Percentiles rank a stretch among this genome's conserved stretches.
These are phyloP conservation scores for Drosophila paramelanica DNA, from an alignment of 2,888 invertebrate genomes.

Conservation along the genomic window DNA sequence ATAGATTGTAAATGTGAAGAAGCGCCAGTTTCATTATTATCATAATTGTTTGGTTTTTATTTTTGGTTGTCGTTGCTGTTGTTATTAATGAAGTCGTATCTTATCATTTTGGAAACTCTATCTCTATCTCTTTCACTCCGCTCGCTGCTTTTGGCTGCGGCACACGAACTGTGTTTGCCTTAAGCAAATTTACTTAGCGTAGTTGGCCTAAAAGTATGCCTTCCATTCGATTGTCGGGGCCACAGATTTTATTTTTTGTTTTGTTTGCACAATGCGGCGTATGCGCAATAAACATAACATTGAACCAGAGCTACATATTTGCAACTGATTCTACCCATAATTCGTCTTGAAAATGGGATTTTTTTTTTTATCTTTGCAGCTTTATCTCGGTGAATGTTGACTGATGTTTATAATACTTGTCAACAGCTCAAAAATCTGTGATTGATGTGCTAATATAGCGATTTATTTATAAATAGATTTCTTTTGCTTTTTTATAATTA, in stretches of 20 bases:
- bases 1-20: constrained; percentile 19
- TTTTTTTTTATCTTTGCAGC: background rate
- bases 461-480: background rate
- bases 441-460: background rate
- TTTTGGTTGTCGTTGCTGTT: background rate
- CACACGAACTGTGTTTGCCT: constrained; percentile 41
- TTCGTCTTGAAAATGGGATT: background rate
- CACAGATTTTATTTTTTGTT: constrained; percentile 1
- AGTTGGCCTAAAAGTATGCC: constrained; percentile 73
- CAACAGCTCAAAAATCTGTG: background rate
- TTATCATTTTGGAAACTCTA: constrained; percentile 43
- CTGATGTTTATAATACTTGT: constrained; percentile 1
- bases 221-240: background rate
- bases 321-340: constrained; percentile 13
- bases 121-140: too few relatives aligned
- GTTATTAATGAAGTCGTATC: constrained; percentile 62
- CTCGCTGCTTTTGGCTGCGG: constrained; percentile 41
- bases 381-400: constrained; percentile 6
- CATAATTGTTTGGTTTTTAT: background rate
- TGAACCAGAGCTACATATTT: constrained; percentile 29
- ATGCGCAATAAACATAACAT: constrained; percentile 44
- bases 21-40: constrained; percentile 11
- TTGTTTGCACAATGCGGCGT: constrained; percentile 37
- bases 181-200: constrained; percentile 58
- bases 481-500: background rate